A percentile compares a stretch with the other conserved stretches of the same genome.
Conservation (phyloP, 2,113 vertebrate species). For the Gallinago undulata region DNA sequence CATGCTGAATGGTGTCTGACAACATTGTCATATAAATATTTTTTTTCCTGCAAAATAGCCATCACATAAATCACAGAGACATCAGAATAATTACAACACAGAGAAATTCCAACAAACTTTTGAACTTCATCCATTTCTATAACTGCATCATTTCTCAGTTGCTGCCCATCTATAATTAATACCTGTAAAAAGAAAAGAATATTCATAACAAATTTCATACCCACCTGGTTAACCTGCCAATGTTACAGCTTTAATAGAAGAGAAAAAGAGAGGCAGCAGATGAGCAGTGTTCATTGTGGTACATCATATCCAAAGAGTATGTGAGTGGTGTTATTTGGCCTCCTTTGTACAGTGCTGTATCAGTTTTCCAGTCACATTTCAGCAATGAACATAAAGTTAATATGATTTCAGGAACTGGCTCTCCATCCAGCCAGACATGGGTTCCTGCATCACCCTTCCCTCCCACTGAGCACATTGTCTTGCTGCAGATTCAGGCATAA, state of each 20-base stretch:
- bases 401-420: background rate
- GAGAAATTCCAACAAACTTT: background rate
- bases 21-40: background rate
- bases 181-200: background rate
- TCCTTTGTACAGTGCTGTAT: background rate
- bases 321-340: rapidly evolving
- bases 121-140: background rate
- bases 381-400: background rate
- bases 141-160: background rate
- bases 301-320: no score
- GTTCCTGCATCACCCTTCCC: background rate
- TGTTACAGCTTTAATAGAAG: background rate
- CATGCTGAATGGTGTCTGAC: background rate
- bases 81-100: background rate
- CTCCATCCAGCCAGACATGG: background rate
- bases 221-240: background rate
- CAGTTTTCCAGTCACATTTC: background rate
- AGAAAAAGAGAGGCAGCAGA: background rate
- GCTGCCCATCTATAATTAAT: background rate
- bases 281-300: background rate
- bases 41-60: background rate
- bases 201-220: background rate
- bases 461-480: background rate
- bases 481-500: background rate
- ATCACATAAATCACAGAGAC: background rate